A percentile compares a stretch with the other conserved stretches of the same genome.
These are phyloP conservation scores for Stenolophus ochropezus DNA, from an alignment of 2,888 invertebrate species.

Conservation along the genomic window DNA sequence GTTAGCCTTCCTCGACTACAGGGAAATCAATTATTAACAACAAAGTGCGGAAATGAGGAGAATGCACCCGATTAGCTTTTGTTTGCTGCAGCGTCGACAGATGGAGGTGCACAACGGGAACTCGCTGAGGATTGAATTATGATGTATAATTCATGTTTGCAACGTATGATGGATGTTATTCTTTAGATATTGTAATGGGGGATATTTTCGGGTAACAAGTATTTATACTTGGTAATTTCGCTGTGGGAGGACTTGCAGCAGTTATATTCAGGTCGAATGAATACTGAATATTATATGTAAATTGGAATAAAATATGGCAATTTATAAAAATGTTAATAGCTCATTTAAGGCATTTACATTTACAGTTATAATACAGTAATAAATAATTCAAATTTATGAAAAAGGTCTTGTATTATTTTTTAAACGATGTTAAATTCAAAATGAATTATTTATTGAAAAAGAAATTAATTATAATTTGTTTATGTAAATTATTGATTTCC, in stretches of 20 bases:
- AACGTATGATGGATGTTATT: constrained; percentile 13
- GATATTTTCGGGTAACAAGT: constrained; percentile 1
- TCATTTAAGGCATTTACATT: background rate
- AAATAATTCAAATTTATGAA: too few relatives aligned
- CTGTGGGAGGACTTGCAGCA: background rate
- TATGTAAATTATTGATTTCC: too few relatives aligned
- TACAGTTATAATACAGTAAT: too few relatives aligned
- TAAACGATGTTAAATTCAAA: too few relatives aligned
- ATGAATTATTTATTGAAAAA: too few relatives aligned
- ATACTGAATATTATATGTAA: background rate
- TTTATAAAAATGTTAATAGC: background rate
- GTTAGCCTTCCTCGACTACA: constrained; percentile 2
- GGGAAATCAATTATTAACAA: constrained; percentile 54
- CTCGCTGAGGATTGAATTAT: constrained; percentile 1
- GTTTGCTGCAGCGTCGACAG: constrained; percentile 27
- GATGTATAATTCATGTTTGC: constrained; percentile 17
- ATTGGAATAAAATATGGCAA: background rate
- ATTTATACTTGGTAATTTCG: constrained; percentile 24
- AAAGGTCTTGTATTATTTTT: too few relatives aligned
- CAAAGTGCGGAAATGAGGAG: constrained; percentile 39
- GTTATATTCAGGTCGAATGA: background rate
- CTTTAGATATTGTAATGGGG: constrained; percentile 12
- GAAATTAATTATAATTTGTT: too few relatives aligned
- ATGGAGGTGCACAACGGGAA: background rate
- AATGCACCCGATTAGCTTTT: constrained; percentile 13